Evolutionary conservation across 2,888 invertebrate genomes (phyloP).

Genomic region (Synergus japonicus): DNA sequence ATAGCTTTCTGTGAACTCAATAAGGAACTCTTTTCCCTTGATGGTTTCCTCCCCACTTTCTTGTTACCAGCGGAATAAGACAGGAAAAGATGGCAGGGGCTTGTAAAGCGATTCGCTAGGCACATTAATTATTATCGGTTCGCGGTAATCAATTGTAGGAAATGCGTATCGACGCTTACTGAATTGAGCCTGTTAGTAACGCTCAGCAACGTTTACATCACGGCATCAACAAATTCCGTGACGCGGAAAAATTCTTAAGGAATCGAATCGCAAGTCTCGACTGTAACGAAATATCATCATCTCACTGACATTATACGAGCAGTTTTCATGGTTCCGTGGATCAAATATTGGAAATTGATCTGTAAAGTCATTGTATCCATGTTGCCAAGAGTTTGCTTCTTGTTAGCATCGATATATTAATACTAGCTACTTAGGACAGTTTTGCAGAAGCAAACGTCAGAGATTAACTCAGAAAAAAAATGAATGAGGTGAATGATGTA

Average conservation of each 20-base stretch:
- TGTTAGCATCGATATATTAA: neutral
- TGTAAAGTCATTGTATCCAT: neutral
- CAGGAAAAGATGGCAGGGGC: slow-evolving; percentile 14
- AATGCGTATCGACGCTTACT: slow-evolving; percentile 23
- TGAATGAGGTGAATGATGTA: neutral
- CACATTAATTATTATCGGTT: slow-evolving; percentile 35
- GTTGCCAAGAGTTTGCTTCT: neutral
- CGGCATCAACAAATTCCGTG: neutral
- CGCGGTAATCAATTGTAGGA: slow-evolving; percentile 29
- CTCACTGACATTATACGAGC: neutral
- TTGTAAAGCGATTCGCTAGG: slow-evolving; percentile 20
- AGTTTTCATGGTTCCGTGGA: neutral
- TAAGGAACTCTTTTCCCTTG: slow-evolving; percentile 11
- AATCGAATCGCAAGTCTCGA: neutral
- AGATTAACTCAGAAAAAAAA: neutral
- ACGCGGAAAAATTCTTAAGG: neutral
- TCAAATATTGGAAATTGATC: neutral
- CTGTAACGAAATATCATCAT: neutral
- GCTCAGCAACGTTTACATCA: neutral
- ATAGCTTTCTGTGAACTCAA: slow-evolving; percentile 6
- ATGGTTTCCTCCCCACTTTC: slow-evolving; percentile 3
- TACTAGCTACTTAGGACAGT: too few relatives aligned
- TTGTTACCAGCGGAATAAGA: slow-evolving; percentile 14
- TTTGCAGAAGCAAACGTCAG: neutral
- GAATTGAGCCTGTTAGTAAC: slow-evolving; percentile 12